phyloP scores from a whole-genome alignment of 2,888 invertebrate species.

The Ecliptopera silaceata region DNA sequence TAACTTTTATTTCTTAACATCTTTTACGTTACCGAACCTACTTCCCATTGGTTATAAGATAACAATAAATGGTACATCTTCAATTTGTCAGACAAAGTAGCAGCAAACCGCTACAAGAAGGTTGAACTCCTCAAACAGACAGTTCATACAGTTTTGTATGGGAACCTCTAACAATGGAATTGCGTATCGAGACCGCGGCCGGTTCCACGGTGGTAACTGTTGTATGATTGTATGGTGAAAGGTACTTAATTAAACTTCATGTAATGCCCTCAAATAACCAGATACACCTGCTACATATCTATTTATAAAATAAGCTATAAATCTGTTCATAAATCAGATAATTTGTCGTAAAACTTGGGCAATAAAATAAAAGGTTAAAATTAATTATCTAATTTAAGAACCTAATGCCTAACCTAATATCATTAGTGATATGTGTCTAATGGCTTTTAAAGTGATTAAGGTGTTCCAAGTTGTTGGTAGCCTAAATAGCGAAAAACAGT shows the following conservation, averaged over 20 bases:
- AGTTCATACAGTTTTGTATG: conserved; percentile 26
- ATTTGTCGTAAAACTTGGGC: no score
- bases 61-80: background rate
- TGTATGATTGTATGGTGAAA: conserved; percentile 46
- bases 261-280: conserved; percentile 6
- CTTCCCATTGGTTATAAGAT: background rate
- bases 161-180: conserved; percentile 26
- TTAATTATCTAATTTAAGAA: no score
- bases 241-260: conserved; percentile 30
- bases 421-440: no score
- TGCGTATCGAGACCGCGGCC: conserved; percentile 31
- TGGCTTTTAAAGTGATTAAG: no score
- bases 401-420: no score
- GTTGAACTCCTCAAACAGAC: conserved; percentile 1
- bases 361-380: no score
- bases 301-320: no score
- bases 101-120: conserved; percentile 9
- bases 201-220: conserved; percentile 47
- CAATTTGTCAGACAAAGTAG: conserved; percentile 4
- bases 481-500: no score
- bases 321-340: no score
- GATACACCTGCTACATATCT: no score
- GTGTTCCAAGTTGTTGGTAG: no score
- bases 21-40: background rate
- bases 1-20: background rate